phyloP scores from a whole-genome alignment of 2,113 vertebrate species.

The Vidua chalybeata region DNA sequence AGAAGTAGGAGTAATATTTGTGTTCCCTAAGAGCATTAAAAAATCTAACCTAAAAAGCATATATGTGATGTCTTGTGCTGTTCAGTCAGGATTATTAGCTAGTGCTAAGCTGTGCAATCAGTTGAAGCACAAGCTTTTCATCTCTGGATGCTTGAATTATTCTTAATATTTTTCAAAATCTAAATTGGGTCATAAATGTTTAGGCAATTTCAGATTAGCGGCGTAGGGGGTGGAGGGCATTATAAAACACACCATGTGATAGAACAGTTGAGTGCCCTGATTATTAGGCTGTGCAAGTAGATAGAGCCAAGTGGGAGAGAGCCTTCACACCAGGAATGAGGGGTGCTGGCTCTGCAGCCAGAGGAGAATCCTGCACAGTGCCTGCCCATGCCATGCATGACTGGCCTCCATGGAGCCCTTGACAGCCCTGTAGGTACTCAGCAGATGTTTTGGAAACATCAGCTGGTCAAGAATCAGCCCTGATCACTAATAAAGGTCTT shows the following conservation, averaged over 20 bases:
- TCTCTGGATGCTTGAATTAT: background rate
- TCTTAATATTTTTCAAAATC: background rate
- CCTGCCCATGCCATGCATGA: background rate
- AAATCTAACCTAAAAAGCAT: background rate
- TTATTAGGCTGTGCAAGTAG: background rate
- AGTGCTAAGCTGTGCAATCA: background rate
- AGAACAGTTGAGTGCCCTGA: background rate
- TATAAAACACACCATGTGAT: background rate
- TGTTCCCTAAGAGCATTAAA: background rate
- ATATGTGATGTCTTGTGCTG: background rate
- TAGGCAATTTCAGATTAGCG: background rate
- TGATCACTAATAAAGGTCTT: background rate
- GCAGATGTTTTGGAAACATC: background rate
- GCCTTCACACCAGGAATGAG: background rate
- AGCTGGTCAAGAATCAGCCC: background rate
- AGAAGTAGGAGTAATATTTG: background rate
- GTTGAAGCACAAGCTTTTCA: background rate
- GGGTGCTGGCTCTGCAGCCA: background rate
- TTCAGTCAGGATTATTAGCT: background rate
- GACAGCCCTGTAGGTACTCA: background rate
- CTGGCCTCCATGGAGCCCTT: background rate
- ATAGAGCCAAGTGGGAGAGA: background rate
- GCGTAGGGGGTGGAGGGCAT: background rate
- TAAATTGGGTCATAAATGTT: constrained; percentile 35
- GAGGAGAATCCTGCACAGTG: background rate